Evolutionary conservation across 2,113 vertebrate species (phyloP).

Genomic region (Scortum barcoo): DNA sequence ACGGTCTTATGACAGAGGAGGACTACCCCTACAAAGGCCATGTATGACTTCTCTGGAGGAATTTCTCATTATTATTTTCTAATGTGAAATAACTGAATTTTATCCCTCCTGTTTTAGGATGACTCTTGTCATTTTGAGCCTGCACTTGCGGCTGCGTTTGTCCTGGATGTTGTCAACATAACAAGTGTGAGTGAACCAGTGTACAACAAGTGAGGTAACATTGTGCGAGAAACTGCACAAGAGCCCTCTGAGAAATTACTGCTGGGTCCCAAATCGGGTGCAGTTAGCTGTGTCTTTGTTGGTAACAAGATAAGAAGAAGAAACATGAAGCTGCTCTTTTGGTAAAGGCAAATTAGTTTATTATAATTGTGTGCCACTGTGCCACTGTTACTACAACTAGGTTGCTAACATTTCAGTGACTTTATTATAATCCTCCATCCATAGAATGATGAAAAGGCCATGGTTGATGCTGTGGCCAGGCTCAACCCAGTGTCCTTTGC

Average conservation of each 20-base stretch:
- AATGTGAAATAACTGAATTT: not conserved
- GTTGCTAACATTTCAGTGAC: not conserved
- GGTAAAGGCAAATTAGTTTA: not conserved
- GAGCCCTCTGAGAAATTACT: not conserved
- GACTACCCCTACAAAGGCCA: constrained; percentile 87
- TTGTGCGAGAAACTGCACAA: not conserved
- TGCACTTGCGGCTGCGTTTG: constrained; percentile 85
- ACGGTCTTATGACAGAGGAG: constrained; percentile 89
- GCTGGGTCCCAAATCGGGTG: not conserved
- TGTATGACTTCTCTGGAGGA: constrained; percentile 73
- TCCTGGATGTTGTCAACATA: constrained; percentile 90
- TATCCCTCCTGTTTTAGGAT: constrained; percentile 74
- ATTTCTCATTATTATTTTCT: not conserved
- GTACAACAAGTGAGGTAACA: not conserved
- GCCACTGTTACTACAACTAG: not conserved
- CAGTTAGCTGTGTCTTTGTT: not conserved
- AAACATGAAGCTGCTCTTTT: not conserved
- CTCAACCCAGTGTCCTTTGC: constrained; percentile 91
- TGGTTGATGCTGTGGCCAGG: constrained; percentile 90
- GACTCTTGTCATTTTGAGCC: constrained; percentile 86
- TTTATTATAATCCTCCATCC: not conserved
- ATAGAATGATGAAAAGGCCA: constrained; percentile 88
- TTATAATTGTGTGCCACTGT: not conserved
- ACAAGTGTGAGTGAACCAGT: constrained; percentile 82
- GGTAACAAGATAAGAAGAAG: not conserved